Percentiles rank a stretch among this genome's conserved stretches.
Conservation (phyloP, 2,888 invertebrate species). For the Hypselothyrea guttata region DNA sequence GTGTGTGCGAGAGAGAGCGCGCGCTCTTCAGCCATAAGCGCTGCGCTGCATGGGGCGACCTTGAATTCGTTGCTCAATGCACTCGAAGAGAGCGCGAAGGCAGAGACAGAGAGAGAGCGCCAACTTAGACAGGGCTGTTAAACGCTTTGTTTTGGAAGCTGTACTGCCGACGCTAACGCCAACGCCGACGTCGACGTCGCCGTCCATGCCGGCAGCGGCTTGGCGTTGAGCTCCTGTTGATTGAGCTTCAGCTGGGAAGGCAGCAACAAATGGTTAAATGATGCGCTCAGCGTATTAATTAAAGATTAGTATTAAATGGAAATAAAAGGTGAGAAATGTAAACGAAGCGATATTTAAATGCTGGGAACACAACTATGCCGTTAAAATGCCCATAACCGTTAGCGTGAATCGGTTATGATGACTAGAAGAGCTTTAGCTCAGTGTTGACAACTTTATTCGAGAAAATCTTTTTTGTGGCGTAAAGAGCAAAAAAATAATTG, state of each 20-base stretch:
- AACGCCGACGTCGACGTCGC: constrained; percentile 2
- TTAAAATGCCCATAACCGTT: no score
- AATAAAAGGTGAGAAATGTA: background rate
- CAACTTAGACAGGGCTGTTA: constrained; percentile 47
- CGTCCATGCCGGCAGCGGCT: constrained; percentile 5
- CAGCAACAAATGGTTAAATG: constrained; percentile 58
- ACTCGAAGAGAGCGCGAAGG: constrained; percentile 16
- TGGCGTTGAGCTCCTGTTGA: constrained; percentile 59
- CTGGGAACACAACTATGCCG: no score
- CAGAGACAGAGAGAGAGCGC: constrained; percentile 21
- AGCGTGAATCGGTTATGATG: constrained; percentile 24
- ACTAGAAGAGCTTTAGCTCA: constrained; percentile 47
- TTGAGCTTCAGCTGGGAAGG: constrained; percentile 40
- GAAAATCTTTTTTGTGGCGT: no score
- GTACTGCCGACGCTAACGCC: constrained; percentile 4
- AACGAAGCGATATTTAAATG: background rate
- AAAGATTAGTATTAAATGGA: constrained; percentile 30
- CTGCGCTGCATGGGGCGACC: constrained; percentile 57
- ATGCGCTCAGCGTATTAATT: constrained; percentile 39
- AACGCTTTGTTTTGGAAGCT: constrained; percentile 54
- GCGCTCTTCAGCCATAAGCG: constrained; percentile 46
- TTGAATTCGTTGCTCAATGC: constrained; percentile 61
- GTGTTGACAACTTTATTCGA: no score
- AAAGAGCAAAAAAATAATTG: no score
- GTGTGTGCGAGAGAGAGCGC: background rate